These are phyloP conservation scores for Azorinus chamasolen DNA, from an alignment of 2,888 invertebrate genomes.

Conservation along the genomic window DNA sequence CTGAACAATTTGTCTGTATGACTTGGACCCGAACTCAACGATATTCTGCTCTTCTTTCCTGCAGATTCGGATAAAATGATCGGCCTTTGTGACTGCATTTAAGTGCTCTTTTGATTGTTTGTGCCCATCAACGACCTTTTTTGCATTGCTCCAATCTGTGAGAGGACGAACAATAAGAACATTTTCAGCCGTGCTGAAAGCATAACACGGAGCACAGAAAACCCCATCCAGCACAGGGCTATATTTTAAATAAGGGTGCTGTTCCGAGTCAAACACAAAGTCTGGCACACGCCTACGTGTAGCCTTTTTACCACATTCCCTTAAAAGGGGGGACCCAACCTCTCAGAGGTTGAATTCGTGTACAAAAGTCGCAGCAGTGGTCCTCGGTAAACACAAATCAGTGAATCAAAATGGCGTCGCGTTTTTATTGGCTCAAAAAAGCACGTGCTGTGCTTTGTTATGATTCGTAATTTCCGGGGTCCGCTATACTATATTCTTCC, in stretches of 20 bases:
- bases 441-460: no score
- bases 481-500: no score
- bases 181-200: background rate
- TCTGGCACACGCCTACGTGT: background rate
- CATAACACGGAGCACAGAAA: slow-evolving; percentile 5
- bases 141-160: slow-evolving; percentile 16
- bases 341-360: no score
- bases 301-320: no score
- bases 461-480: no score
- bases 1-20: slow-evolving; percentile 3
- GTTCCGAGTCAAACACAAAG: slow-evolving; percentile 5
- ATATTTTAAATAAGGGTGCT: background rate
- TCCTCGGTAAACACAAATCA: no score
- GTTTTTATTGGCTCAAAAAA: no score
- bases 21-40: background rate
- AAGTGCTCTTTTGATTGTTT: background rate
- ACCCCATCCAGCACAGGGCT: slow-evolving; percentile 2
- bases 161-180: background rate
- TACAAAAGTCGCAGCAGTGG: no score
- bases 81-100: slow-evolving; percentile 8
- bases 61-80: slow-evolving; percentile 7
- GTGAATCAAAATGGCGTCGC: no score
- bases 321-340: no score
- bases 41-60: background rate
- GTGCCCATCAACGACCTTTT: slow-evolving; percentile 6